Base-by-base conservation (phyloP, 2,888 invertebrate genomes). In the Lasioglossum zephyrum region DNA sequence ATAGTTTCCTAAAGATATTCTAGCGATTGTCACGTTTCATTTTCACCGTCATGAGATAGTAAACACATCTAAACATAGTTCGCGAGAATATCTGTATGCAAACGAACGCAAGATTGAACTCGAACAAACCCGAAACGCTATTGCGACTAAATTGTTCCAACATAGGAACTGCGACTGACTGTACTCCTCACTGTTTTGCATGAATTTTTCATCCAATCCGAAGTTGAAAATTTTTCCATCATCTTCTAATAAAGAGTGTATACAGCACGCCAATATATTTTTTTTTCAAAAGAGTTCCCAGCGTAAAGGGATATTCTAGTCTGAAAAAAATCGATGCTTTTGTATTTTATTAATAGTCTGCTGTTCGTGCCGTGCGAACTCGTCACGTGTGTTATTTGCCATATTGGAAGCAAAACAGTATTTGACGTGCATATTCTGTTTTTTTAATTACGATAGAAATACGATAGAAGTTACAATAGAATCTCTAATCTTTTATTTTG, bases 171-270 rank as follows among this genome's bases (percentile, higher is more conserved):
- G 1, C 57, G 57, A 57, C 11, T n/a, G n/a, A 22, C 57, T 11
- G n/a, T 57, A n/a, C 57, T n/a, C 57, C 11, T 57, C 11, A 1
- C 57, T n/a, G 11, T 57, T 57, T n/a, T 57, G 57, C 57, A 57
- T 57, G 57, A 57, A 57, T 63, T 63, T 63, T 63, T 31, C 63
- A 63, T 63, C 31, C 57, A 57, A 57, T 63, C 31, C 31, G n/a
- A 18, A 18, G 63, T 18, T 16, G 31, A 63, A 63, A 18, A 63
- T 31, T 63, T 57, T 63, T 63, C 16, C 31, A 31, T 16, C 63
- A 31, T 63, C 31, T 31, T 63, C 63, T 31, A 63, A 63, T 63
- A 63, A 63, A 63, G 31, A 31, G 63, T 31, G 31, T 18, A 16
- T 18, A 18, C 18, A 8, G 18, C 63, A 5, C 5, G 63, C 31